Conservation (phyloP, 2,888 invertebrate genomes). For the Serripes groenlandicus region DNA sequence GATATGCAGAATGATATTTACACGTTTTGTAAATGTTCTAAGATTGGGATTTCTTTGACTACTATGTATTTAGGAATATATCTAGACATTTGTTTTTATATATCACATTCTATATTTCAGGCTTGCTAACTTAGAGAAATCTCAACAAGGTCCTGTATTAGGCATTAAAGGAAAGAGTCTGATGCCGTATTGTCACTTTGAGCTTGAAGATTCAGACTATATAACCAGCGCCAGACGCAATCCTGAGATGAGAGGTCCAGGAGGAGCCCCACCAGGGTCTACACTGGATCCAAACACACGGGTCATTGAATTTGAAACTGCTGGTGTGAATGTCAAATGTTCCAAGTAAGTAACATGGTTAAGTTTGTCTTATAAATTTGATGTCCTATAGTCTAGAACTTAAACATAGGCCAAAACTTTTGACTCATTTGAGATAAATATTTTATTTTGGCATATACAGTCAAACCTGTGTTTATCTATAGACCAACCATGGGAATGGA, state of each 20-base stretch:
- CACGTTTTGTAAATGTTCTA: too few relatives aligned
- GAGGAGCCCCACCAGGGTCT: slow-evolving; percentile 84
- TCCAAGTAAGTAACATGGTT: slow-evolving; percentile 77
- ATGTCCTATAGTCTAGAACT: too few relatives aligned
- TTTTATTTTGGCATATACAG: too few relatives aligned
- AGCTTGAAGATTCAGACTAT: slow-evolving; percentile 90
- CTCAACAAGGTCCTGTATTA: slow-evolving; percentile 82
- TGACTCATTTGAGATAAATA: too few relatives aligned
- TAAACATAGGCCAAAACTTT: too few relatives aligned
- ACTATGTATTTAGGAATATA: too few relatives aligned
- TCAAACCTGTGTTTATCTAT: too few relatives aligned
- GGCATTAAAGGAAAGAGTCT: slow-evolving; percentile 89
- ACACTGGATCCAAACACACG: slow-evolving; percentile 87
- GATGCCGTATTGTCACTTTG: slow-evolving; percentile 91
- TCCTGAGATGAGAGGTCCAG: slow-evolving; percentile 84
- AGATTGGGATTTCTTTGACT: too few relatives aligned
- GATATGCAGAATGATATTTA: too few relatives aligned
- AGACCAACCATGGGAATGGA: too few relatives aligned
- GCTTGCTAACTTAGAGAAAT: slow-evolving; percentile 84
- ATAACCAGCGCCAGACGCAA: slow-evolving; percentile 86
- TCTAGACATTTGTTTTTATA: too few relatives aligned
- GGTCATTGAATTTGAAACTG: slow-evolving; percentile 90
- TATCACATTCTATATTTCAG: slow-evolving; percentile 65
- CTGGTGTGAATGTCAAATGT: slow-evolving; percentile 88
- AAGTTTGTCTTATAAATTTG: too few relatives aligned